Conservation (phyloP, 1,140 invertebrate species). For the Calycopis cecrops region DNA sequence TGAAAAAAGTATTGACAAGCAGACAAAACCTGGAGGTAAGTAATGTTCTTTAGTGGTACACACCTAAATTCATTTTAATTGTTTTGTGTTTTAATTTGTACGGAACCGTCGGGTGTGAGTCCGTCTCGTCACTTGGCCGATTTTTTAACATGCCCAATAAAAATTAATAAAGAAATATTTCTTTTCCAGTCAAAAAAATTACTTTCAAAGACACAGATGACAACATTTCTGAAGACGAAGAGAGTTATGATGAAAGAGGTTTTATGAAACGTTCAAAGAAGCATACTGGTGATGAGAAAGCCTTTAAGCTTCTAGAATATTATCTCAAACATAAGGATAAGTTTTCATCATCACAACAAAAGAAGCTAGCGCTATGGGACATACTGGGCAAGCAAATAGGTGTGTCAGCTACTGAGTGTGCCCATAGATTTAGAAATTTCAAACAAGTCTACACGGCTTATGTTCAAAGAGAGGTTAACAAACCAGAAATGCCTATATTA, state of each 20-base stretch:
- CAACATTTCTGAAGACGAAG: slow-evolving; percentile 43
- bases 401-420: slow-evolving; percentile 47
- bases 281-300: slow-evolving; percentile 44
- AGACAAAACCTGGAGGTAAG: background rate
- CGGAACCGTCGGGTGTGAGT: too few species aligned
- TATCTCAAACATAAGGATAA: slow-evolving; percentile 62
- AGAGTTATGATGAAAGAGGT: slow-evolving; percentile 47
- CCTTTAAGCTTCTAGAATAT: slow-evolving; percentile 57
- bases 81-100: too few species aligned
- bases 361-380: slow-evolving; percentile 53
- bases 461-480: slow-evolving; percentile 57
- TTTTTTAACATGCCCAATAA: too few species aligned
- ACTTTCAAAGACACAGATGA: slow-evolving; percentile 37
- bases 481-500: slow-evolving; percentile 56
- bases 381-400: slow-evolving; percentile 44
- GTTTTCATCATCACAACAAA: slow-evolving; percentile 42
- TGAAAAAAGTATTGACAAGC: slow-evolving; percentile 32
- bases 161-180: slow-evolving; percentile 4
- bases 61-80: too few species aligned
- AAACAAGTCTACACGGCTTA: slow-evolving; percentile 60
- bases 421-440: slow-evolving; percentile 55
- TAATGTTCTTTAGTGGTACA: background rate
- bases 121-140: too few species aligned
- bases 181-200: slow-evolving; percentile 51
- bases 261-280: slow-evolving; percentile 45